Conservation (phyloP, 1,140 invertebrate genomes). For the Drosophila murphyi region DNA sequence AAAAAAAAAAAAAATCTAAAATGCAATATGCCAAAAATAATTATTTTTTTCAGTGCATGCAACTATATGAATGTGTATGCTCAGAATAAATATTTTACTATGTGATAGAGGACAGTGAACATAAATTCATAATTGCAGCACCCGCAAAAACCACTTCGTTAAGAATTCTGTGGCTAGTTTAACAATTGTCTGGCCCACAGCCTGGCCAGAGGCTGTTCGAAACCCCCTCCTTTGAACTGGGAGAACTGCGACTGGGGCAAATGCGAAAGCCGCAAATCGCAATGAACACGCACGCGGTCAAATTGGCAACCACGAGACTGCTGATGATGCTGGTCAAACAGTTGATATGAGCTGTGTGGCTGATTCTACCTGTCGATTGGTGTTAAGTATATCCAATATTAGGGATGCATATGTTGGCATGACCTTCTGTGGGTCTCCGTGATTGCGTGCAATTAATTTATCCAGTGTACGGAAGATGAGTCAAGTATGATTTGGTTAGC, state of each 20-base stretch:
- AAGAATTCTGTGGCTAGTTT: constrained; percentile 73
- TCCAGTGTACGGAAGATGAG: constrained; percentile 34
- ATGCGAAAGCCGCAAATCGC: constrained; percentile 74
- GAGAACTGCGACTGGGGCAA: constrained; percentile 30
- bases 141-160: constrained; percentile 78
- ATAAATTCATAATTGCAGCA: constrained; percentile 82
- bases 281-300: constrained; percentile 71
- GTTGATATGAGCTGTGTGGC: background rate
- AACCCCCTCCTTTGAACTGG: background rate
- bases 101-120: constrained; percentile 24
- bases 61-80: background rate
- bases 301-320: constrained; percentile 59
- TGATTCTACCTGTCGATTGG: background rate
- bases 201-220: constrained; percentile 10
- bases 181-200: constrained; percentile 42
- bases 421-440: constrained; percentile 12
- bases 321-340: constrained; percentile 58
- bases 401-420: background rate
- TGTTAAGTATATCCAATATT: constrained; percentile 22
- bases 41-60: constrained; percentile 3
- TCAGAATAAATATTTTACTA: background rate
- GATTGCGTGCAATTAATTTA: constrained; percentile 52
- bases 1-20: too few species aligned
- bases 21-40: background rate
- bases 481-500: background rate